A percentile compares a stretch with the other conserved stretches of the same genome.
Conservation (phyloP, 2,797 vertebrate genomes). For the Xenentodon cancila region DNA sequence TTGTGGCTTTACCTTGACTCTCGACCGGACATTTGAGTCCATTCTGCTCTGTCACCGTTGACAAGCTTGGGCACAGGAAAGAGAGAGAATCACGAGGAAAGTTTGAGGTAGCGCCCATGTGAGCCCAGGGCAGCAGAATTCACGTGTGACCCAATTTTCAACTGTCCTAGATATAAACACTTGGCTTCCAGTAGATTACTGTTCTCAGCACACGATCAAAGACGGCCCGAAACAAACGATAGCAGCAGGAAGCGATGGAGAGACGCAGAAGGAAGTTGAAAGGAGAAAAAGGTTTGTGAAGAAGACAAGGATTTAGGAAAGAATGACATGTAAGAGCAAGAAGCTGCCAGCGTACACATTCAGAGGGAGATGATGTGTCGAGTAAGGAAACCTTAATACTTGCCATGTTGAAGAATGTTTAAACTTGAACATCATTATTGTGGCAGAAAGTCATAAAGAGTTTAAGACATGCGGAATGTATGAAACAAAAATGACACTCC, state of each 20-base stretch:
- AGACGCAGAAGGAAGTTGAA: constrained; percentile 36
- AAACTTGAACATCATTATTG: too few relatives aligned
- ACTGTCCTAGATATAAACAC: constrained; percentile 74
- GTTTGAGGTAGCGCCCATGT: constrained; percentile 54
- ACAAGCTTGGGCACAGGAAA: constrained; percentile 37
- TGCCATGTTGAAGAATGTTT: too few relatives aligned
- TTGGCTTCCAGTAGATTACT: constrained; percentile 72
- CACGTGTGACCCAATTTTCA: constrained; percentile 74
- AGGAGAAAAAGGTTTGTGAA: constrained; percentile 15
- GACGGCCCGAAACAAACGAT: constrained; percentile 57
- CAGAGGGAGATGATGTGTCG: constrained; percentile 3
- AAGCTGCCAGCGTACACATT: constrained; percentile 20
- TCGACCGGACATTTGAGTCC: constrained; percentile 45
- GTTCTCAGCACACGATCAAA: constrained; percentile 71
- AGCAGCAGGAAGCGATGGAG: constrained; percentile 42
- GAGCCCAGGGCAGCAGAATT: constrained; percentile 57
- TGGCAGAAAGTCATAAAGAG: too few relatives aligned
- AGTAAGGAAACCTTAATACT: too few relatives aligned
- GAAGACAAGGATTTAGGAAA: background rate
- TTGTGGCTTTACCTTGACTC: constrained; percentile 56
- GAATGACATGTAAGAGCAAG: constrained; percentile 18
- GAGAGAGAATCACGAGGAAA: constrained; percentile 38
- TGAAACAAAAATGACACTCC: too few relatives aligned
- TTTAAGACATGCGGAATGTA: too few relatives aligned
- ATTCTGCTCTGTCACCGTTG: constrained; percentile 62